Evolutionary conservation across 2,888 invertebrate species (phyloP), one percentile per base, ranked within the genome.

Genomic region (Drosophila mercatorum): DNA sequence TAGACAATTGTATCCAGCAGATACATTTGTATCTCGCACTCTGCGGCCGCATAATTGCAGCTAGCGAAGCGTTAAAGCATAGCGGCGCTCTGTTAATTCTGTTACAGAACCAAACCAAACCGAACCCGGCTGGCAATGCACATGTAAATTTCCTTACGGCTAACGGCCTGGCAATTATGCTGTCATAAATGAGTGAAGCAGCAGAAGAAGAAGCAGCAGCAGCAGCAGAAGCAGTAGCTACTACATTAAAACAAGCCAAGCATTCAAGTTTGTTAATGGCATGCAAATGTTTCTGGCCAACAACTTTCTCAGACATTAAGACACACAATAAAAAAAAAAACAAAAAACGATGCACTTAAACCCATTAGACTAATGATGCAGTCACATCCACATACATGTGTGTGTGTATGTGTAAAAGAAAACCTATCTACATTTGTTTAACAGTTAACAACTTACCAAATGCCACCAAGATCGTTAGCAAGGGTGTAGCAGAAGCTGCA

Each of bases 51-150:
- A 73, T 89, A 83, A 89, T 89, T 83, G 81, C 68, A 67, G 76
- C 72, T 72, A 86, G 81, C 84, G 81, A 78, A 83, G 81, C 84
- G 73, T 72, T 86, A 86, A 84, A 83, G 69, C 77, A 65, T 70
- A 75, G 76, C 81, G 71, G 68, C 83, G 85, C 82, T 84, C 84
- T 83, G 85, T 84, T 83, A 88, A 83, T 86, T 88, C 76, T 74
- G 60, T 58, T 72, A 70, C 72, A 75, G 81, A 82, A 81, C 65
- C 51, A 11, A 68, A 36, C 43, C 44, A 49, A 53, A 52, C 55
- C 52, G 4, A 68, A 31, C 40, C 34, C 62, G 51, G 47, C 57
- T 49, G 31, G 31, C 53, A 49, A 61, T 56, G 46, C 60, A 43
- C 68, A 70, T 67, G 65, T 81, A 70, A 65, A 81, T 72, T 68